A percentile compares a stretch with the other conserved stretches of the same genome.
phyloP scores from a whole-genome alignment of 2,888 invertebrate species.

The Stenoptilia bipunctidactyla region DNA sequence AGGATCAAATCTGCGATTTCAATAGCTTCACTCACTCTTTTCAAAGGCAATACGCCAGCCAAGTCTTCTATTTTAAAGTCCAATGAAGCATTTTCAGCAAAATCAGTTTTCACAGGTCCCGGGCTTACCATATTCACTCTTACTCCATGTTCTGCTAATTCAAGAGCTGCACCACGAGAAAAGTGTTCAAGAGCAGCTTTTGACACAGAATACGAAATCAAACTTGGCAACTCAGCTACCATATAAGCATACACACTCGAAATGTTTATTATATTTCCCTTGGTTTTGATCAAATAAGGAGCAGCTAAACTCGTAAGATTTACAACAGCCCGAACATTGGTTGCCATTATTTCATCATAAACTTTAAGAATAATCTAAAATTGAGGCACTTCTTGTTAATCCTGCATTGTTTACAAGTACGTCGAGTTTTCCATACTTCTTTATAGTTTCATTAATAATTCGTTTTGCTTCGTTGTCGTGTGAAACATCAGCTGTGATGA shows the following conservation, averaged over 20 bases:
- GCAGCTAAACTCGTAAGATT: constrained; percentile 20
- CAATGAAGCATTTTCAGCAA: constrained; percentile 49
- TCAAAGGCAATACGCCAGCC: constrained; percentile 57
- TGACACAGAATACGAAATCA: constrained; percentile 43
- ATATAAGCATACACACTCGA: constrained; percentile 25
- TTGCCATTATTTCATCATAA: constrained; percentile 21
- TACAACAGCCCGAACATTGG: constrained; percentile 21
- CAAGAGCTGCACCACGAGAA: constrained; percentile 11
- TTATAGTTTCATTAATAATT: constrained; percentile 21
- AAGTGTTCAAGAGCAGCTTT: constrained; percentile 15
- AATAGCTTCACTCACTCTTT: constrained; percentile 9
- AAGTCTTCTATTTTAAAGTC: constrained; percentile 73
- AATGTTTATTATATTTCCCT: constrained; percentile 27
- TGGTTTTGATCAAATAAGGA: constrained; percentile 21
- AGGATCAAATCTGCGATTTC: constrained; percentile 24
- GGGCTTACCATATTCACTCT: constrained; percentile 15
- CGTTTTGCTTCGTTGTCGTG: constrained; percentile 21
- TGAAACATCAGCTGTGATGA: constrained; percentile 24
- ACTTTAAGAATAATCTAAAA: constrained; percentile 16
- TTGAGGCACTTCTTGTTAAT: constrained; percentile 11
- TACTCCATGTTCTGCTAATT: constrained; percentile 11
- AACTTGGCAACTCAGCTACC: constrained; percentile 77
- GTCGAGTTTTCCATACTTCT: constrained; percentile 24
- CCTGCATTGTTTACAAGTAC: constrained; percentile 30
- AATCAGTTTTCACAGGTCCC: constrained; percentile 11